phyloP scores from a whole-genome alignment of 2,797 vertebrate species.

The Numenius phaeopus region DNA sequence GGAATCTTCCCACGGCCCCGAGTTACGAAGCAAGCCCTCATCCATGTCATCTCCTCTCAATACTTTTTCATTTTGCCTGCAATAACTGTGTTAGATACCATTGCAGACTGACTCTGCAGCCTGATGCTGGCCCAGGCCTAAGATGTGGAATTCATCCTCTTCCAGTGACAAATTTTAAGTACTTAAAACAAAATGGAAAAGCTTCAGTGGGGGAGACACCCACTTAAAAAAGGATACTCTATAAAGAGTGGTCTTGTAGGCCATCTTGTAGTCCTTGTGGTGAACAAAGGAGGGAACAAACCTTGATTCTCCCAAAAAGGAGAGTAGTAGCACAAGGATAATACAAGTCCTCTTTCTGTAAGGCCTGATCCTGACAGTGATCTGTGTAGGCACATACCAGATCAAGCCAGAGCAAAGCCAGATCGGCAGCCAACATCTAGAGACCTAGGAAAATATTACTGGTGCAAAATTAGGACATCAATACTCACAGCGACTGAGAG shows the following conservation, averaged over 20 bases:
- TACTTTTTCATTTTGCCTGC: conserved; percentile 3
- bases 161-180: background rate
- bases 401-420: conserved; percentile 3
- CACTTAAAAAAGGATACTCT: background rate
- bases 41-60: background rate
- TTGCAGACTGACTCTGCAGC: background rate
- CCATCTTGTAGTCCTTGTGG: background rate
- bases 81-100: background rate
- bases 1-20: background rate
- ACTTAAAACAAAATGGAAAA: background rate
- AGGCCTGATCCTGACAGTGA: background rate
- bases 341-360: background rate
- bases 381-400: background rate
- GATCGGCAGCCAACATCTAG: background rate
- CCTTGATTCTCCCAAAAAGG: background rate
- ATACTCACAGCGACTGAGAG: background rate
- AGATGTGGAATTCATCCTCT: background rate
- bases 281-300: background rate
- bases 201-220: background rate
- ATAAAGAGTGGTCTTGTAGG: background rate
- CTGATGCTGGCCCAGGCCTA: background rate
- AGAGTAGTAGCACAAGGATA: background rate
- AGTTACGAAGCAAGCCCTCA: background rate
- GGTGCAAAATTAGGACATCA: background rate
- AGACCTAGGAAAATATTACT: background rate